Evolutionary conservation across 2,888 invertebrate species (phyloP).

Genomic region (Eulithis prunata): DNA sequence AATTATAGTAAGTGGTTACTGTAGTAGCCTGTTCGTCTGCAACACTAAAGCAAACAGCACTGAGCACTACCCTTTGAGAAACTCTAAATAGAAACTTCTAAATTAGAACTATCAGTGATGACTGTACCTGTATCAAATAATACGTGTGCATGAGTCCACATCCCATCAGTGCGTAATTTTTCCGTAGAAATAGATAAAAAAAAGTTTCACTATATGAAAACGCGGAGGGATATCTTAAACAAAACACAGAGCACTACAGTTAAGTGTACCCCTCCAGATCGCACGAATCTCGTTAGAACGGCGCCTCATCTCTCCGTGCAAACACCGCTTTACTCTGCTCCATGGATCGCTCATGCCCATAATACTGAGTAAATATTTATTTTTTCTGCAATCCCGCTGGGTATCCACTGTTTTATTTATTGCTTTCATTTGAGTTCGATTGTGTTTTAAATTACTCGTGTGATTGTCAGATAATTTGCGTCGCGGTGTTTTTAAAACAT

Average conservation of each 20-base stretch:
- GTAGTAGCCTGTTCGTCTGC: no score
- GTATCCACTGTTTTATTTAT: constrained; percentile 61
- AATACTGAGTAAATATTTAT: constrained; percentile 55
- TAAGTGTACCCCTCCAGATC: constrained; percentile 30
- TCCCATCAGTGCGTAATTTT: no score
- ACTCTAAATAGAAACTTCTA: no score
- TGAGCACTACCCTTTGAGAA: no score
- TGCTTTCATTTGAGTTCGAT: constrained; percentile 62
- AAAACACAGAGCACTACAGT: constrained; percentile 28
- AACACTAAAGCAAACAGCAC: no score
- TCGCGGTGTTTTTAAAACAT: constrained; percentile 46
- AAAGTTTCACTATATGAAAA: not conserved
- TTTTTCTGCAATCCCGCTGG: constrained; percentile 51
- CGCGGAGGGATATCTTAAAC: constrained; percentile 17
- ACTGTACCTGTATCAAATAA: no score
- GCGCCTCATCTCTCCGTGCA: constrained; percentile 44
- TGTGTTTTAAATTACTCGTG: constrained; percentile 67
- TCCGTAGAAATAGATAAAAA: not conserved
- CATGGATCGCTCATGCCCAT: constrained; percentile 37
- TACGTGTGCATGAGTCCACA: no score
- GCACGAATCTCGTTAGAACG: constrained; percentile 34
- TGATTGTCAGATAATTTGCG: constrained; percentile 65
- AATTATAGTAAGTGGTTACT: no score
- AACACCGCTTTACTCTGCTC: constrained; percentile 36
- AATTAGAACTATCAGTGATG: no score